phyloP scores from a whole-genome alignment of 2,888 invertebrate genomes.

The Pyrrhia umbra region DNA sequence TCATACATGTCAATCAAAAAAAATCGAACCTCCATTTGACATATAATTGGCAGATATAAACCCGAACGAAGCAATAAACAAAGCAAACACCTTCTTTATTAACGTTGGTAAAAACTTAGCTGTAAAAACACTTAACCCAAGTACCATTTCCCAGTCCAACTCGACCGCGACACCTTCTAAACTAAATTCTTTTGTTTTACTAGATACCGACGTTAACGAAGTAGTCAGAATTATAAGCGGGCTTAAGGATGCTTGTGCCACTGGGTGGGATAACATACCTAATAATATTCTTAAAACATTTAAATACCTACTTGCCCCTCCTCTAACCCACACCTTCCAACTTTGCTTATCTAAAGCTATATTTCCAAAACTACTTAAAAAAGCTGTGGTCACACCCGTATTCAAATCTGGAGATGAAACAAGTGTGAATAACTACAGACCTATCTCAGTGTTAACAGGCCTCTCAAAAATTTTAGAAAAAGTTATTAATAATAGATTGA shows the following conservation, averaged over 20 bases:
- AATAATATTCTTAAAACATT: conserved; percentile 7
- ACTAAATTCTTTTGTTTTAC: conserved; percentile 3
- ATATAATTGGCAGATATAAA: neutral
- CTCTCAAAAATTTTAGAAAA: no score
- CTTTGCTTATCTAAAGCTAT: conserved; percentile 5
- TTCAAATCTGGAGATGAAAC: conserved; percentile 7
- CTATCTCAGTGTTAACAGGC: no score
- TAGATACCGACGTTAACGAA: conserved; percentile 4
- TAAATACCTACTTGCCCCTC: conserved; percentile 4
- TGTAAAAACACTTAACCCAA: neutral
- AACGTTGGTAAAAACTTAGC: conserved; percentile 5
- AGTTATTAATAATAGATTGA: no score
- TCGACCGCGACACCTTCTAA: neutral
- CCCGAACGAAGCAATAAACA: neutral
- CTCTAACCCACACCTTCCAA: conserved; percentile 1
- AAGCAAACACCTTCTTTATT: conserved; percentile 3
- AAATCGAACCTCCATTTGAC: neutral
- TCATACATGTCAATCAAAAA: neutral
- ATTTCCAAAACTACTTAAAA: conserved; percentile 13
- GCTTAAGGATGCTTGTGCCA: conserved; percentile 2
- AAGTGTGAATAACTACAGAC: no score
- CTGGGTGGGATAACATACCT: conserved; percentile 11
- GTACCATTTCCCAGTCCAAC: neutral
- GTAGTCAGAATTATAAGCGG: neutral
- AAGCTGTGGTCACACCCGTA: neutral